These are phyloP conservation scores for Diorhabda carinulata DNA, from an alignment of 1,140 invertebrate species.

Conservation along the genomic window DNA sequence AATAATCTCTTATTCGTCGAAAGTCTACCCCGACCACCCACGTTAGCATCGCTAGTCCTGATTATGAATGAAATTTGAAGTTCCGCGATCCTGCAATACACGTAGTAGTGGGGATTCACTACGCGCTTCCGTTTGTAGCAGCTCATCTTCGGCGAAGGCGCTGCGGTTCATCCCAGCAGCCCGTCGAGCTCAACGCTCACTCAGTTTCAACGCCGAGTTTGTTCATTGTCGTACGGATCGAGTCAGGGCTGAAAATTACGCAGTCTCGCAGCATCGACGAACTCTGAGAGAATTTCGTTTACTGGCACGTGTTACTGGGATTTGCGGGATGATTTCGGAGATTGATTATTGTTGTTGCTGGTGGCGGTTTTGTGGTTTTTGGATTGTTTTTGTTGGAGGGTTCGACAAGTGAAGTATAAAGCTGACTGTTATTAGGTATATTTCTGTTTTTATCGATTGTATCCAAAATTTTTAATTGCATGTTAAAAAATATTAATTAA, in stretches of 20 bases:
- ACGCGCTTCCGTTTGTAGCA: not conserved
- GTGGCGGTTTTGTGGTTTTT: not conserved
- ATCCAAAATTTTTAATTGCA: no score
- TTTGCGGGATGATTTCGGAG: not conserved
- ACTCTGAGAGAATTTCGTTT: not conserved
- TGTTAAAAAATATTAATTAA: no score
- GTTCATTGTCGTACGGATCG: not conserved
- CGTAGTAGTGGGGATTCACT: not conserved
- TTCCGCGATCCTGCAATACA: not conserved
- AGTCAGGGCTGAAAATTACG: not conserved
- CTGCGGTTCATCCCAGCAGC: not conserved
- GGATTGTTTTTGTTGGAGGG: slow-evolving; percentile 1
- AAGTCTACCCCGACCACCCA: not conserved
- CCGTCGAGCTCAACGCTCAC: not conserved
- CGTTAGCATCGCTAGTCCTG: not conserved
- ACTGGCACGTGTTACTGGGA: not conserved
- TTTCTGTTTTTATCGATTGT: no score
- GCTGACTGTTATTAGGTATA: no score
- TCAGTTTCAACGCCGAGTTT: not conserved
- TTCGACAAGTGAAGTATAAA: not conserved
- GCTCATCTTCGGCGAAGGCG: not conserved
- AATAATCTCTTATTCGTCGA: no score
- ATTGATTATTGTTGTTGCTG: not conserved
- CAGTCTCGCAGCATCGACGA: not conserved
- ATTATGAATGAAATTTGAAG: slow-evolving; percentile 1